Evolutionary conservation across 2,113 vertebrate genomes (phyloP).

Genomic region (Larimichthys crocea): DNA sequence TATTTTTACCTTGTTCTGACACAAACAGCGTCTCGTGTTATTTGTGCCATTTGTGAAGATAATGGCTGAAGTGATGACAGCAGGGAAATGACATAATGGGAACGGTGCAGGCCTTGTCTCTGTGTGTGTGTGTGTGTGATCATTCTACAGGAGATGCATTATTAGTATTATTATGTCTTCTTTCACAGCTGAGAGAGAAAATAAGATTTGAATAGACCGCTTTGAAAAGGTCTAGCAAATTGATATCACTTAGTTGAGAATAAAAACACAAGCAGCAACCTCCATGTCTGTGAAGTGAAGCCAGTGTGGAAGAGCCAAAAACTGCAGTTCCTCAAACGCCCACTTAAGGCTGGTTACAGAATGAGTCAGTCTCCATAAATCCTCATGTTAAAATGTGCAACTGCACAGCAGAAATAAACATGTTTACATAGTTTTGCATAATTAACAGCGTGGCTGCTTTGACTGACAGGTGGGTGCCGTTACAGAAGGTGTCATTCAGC

Average conservation of each 20-base stretch:
- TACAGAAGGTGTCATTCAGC: no score
- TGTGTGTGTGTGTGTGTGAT: constrained; percentile 16
- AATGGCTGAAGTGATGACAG: constrained; percentile 58
- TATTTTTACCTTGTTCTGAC: constrained; percentile 45
- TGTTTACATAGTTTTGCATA: no score
- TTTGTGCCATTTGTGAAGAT: constrained; percentile 53
- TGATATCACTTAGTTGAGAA: not conserved
- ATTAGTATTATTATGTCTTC: not conserved
- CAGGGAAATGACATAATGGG: constrained; percentile 54
- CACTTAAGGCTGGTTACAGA: no score
- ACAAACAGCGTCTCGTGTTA: constrained; percentile 53
- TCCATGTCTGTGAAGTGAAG: no score
- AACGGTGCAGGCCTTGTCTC: constrained; percentile 4
- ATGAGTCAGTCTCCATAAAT: no score
- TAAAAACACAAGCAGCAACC: no score
- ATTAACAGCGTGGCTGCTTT: no score
- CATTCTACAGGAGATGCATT: not conserved
- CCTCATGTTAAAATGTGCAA: no score
- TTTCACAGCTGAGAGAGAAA: not conserved
- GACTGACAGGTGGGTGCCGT: not conserved
- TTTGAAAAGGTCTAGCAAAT: not conserved
- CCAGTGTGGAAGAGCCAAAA: no score
- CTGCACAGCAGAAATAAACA: no score
- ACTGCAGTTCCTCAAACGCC: no score
- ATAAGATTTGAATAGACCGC: not conserved